These are phyloP conservation scores for Mimachlamys varia DNA, from an alignment of 2,888 invertebrate genomes.

Conservation along the genomic window DNA sequence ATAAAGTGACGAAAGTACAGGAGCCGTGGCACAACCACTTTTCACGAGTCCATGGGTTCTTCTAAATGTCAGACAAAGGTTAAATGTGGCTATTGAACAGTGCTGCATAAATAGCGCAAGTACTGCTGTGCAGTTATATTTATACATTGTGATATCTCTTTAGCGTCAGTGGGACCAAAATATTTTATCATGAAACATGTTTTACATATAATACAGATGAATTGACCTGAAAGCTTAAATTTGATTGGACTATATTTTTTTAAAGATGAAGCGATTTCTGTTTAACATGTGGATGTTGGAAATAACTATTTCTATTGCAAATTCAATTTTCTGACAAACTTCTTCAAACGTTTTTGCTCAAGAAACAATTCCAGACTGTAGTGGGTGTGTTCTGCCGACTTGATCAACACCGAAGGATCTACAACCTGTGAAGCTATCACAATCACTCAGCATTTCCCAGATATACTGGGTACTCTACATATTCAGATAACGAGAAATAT, in stretches of 20 bases:
- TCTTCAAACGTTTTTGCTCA: not conserved
- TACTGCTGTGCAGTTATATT: no score
- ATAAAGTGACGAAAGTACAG: no score
- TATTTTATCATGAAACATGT: not conserved
- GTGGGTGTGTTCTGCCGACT: not conserved
- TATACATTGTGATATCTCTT: no score
- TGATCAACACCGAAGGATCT: not conserved
- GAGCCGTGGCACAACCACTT: no score
- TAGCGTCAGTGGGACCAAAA: not conserved
- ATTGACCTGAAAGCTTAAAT: not conserved
- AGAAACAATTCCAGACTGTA: not conserved
- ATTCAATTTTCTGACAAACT: not conserved
- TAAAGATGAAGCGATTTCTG: not conserved
- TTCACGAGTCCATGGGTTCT: no score
- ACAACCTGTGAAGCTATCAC: slow-evolving; percentile 4
- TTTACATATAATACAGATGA: not conserved
- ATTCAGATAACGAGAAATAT: not conserved
- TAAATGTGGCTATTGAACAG: no score
- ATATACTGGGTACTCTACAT: not conserved
- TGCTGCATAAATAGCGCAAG: no score
- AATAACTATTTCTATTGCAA: not conserved
- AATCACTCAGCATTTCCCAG: not conserved
- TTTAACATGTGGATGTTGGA: not conserved
- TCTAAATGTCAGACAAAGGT: no score
- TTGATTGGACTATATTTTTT: not conserved